Evolutionary conservation across 2,888 invertebrate genomes (phyloP), one percentile per base, ranked within the genome.

Genomic region (Lymantria dispar): DNA sequence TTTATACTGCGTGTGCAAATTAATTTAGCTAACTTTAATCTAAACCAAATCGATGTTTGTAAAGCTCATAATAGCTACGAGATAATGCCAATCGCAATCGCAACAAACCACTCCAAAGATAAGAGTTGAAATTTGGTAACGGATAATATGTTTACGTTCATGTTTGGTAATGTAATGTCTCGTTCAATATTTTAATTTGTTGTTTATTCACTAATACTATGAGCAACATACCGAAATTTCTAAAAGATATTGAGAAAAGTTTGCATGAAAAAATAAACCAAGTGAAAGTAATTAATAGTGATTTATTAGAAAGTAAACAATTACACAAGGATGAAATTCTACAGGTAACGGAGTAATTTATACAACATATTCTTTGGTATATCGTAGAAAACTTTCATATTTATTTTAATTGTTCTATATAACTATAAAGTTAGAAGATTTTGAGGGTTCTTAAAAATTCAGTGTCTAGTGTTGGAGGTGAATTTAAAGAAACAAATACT

Each of bases 21-120:
- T 22, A 22, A 22, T 22, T 22, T 22, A 3, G 22, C 22, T 5
- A 22, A 22, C 22, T 3, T 22, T 2, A 22, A 22, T 22, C 22
- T 22, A 22, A 22, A 22, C 2, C 22, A 22, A 22, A 22, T 22
- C 22, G 22, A 22, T 22, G 22, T 5, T 38, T 1, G 8, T 38
- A 38, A 1, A n/a, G 33, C 38, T 11, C 31, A 9, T 36, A 31
- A 1, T 48, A 40, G 36, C 22, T 41, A 46, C 33, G 44, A 64
- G 81, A 85, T 85, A 80, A 79, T 85, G 69, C 72, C 84, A 69
- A 84, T 68, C 74, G 74, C 84, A 69, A 84, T 68, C 74, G 74
- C 69, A 79, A 86, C 83, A 52, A 60, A 58, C 50, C 52, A 58
- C 61, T 64, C 57, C 45, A 62, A 47, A 60, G 56, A 64, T 62